These are phyloP conservation scores for Caenorhabditis remanei DNA, from an alignment of 1,140 invertebrate genomes.

Conservation along the genomic window DNA sequence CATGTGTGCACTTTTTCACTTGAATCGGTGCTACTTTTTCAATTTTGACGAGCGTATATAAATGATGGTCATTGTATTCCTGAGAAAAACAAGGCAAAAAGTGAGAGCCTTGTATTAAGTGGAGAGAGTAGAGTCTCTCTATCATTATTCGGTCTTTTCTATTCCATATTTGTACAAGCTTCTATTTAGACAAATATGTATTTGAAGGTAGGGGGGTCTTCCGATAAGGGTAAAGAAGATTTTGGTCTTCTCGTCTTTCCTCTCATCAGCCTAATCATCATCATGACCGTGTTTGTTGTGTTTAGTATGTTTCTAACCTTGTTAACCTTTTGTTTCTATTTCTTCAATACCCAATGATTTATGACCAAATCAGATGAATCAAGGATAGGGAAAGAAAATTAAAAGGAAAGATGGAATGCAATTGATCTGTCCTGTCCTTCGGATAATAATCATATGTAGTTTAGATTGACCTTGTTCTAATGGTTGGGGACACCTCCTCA, in stretches of 20 bases:
- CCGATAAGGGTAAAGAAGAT: constrained; percentile 49
- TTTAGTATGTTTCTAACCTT: constrained; percentile 8
- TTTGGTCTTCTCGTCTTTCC: not conserved
- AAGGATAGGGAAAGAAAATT: not conserved
- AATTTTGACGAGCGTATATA: not conserved
- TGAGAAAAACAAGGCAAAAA: not conserved
- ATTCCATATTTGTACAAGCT: constrained; percentile 50
- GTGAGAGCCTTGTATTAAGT: not conserved
- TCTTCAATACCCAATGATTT: too few species aligned
- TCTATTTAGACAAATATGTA: constrained; percentile 46
- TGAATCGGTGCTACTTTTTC: constrained; percentile 8
- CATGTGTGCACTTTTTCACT: not conserved
- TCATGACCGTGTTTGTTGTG: constrained; percentile 15
- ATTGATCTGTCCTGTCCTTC: not conserved
- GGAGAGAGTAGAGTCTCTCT: not conserved
- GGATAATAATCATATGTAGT: constrained; percentile 35
- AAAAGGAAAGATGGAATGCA: not conserved
- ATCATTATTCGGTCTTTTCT: constrained; percentile 7
- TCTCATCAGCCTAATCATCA: constrained; percentile 18
- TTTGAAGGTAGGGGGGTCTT: not conserved
- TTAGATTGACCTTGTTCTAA: constrained; percentile 11
- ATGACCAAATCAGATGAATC: not conserved
- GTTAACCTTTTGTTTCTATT: not conserved
- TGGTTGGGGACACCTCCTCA: not conserved
- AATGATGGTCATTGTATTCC: not conserved